phyloP scores from a whole-genome alignment of 2,888 invertebrate species.

The Drosophila nr. perissopoda region DNA sequence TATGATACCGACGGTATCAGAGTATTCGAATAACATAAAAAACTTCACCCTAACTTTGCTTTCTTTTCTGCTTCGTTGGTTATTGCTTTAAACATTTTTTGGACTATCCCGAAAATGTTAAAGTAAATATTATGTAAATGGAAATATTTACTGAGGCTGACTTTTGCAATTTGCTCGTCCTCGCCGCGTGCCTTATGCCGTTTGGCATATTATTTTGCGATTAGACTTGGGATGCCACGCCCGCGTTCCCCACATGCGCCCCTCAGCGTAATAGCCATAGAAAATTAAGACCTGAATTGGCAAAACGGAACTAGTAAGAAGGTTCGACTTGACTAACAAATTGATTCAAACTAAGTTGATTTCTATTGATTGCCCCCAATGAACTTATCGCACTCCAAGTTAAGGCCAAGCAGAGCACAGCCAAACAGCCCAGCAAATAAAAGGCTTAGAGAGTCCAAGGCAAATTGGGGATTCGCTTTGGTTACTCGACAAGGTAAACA shows the following conservation, averaged over 20 bases:
- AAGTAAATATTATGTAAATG: conserved; percentile 42
- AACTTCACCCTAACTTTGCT: conserved; percentile 13
- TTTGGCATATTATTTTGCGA: conserved; percentile 41
- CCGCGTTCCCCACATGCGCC: background rate
- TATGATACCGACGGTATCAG: background rate
- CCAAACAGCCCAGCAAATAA: conserved; percentile 11
- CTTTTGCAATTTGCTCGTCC: conserved; percentile 23
- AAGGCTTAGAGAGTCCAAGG: background rate
- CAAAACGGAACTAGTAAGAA: conserved; percentile 30
- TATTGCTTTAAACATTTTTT: conserved; percentile 33
- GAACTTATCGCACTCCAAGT: conserved; percentile 23
- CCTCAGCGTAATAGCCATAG: conserved; percentile 18
- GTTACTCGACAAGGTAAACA: conserved; percentile 31
- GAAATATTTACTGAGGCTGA: conserved; percentile 40
- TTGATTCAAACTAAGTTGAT: conserved; percentile 73
- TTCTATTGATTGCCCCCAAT: conserved; percentile 67
- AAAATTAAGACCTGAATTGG: conserved; percentile 39
- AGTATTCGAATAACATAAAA: conserved; percentile 3
- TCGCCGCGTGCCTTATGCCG: background rate
- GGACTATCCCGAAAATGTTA: conserved; percentile 42
- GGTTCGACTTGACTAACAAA: conserved; percentile 40
- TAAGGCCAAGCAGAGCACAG: conserved; percentile 5
- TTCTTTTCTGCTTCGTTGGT: conserved; percentile 19
- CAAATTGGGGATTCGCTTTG: conserved; percentile 11
- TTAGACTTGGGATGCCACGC: conserved; percentile 7